Evolutionary conservation across 2,113 vertebrate genomes (phyloP).

Genomic region (Petromus typicus): DNA sequence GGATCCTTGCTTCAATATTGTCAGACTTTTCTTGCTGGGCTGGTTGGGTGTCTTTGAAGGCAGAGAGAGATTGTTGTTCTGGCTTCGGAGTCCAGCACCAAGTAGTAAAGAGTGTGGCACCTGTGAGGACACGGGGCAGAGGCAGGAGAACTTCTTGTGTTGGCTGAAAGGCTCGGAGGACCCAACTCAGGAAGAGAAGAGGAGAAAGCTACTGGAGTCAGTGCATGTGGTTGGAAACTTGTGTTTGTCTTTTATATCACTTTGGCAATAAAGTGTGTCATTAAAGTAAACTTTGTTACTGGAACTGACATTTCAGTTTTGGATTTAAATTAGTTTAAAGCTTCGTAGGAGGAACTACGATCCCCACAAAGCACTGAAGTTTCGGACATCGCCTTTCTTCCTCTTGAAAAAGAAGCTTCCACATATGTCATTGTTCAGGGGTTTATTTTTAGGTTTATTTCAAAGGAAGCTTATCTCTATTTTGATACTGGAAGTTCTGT

Average conservation of each 20-base stretch:
- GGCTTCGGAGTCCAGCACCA: neutral
- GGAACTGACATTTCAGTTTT: slow-evolving; percentile 21
- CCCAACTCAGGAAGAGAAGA: neutral
- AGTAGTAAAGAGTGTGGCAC: neutral
- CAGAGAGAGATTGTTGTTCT: neutral
- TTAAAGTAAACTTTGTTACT: slow-evolving; percentile 28
- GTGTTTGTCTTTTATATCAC: neutral
- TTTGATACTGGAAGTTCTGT: slow-evolving; percentile 49
- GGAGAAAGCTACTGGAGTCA: neutral
- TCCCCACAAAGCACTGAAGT: neutral
- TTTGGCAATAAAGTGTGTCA: neutral
- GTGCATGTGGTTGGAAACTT: neutral
- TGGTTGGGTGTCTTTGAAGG: neutral
- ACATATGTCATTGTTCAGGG: neutral
- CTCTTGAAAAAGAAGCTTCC: neutral
- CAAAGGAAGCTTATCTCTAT: slow-evolving; percentile 20
- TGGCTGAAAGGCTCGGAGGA: neutral
- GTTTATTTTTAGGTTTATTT: slow-evolving; percentile 7
- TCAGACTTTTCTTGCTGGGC: neutral
- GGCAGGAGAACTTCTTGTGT: neutral
- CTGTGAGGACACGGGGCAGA: neutral
- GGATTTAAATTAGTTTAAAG: neutral
- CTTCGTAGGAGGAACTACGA: neutral
- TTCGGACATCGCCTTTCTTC: neutral
- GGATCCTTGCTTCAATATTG: neutral